phyloP scores from a whole-genome alignment of 2,888 invertebrate genomes.

The Eremobia ochroleuca region DNA sequence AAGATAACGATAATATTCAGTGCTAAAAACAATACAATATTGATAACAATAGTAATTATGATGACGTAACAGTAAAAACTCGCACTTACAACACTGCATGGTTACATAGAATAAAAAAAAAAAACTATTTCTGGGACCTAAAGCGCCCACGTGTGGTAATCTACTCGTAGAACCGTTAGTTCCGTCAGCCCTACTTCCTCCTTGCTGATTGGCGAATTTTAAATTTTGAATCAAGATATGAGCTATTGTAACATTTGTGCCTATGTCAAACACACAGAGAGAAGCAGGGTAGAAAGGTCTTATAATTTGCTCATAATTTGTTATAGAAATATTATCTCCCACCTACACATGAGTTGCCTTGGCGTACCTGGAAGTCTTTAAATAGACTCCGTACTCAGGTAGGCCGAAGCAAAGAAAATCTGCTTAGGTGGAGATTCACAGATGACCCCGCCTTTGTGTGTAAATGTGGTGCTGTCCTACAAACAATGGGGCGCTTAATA shows the following conservation, averaged over 20 bases:
- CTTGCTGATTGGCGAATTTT: too few species aligned
- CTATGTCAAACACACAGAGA: neutral
- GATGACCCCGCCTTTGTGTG: too few species aligned
- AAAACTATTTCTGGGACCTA: neutral
- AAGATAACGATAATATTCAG: slow-evolving; percentile 18
- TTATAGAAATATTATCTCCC: neutral
- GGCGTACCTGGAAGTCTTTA: neutral
- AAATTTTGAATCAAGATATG: too few species aligned
- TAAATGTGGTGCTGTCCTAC: too few species aligned
- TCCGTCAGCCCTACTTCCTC: neutral
- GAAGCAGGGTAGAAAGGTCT: too few species aligned
- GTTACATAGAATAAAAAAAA: too few species aligned
- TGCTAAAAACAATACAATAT: slow-evolving; percentile 39
- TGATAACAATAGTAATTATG: slow-evolving; percentile 30
- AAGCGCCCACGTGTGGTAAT: neutral
- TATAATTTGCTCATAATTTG: neutral
- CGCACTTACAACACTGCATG: too few species aligned
- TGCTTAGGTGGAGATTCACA: neutral
- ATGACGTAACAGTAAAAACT: slow-evolving; percentile 27
- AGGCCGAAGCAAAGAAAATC: neutral
- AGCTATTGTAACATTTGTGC: neutral
- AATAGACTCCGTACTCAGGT: neutral
- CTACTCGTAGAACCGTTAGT: too few species aligned
- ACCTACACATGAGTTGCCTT: neutral
- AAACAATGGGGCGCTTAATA: too few species aligned